Base-by-base conservation (phyloP, 2,113 vertebrate genomes). In the Asarcornis scutulata region DNA sequence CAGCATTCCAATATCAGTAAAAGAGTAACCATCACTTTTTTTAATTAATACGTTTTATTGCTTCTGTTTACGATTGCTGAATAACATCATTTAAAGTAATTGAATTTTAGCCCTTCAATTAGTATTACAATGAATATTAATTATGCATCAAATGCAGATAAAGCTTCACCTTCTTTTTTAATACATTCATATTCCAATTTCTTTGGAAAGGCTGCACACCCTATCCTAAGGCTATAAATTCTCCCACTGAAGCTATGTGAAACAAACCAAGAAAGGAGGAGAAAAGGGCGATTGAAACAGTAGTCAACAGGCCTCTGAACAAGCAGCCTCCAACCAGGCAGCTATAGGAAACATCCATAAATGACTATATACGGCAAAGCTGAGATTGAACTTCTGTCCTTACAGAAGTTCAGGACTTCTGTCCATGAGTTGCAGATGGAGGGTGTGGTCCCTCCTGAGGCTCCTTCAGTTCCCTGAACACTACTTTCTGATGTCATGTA, bases 31-130 rank as follows among this genome's bases (percentile, higher is more conserved):
- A 91, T 50, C 15, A 34, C 4, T 27, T 77, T 93, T 93, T 93
- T 84, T 82, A 95, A 95, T 91, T 76, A 96, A 91, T 84, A n/a
- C 1, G 40, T 88, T 94, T 77, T 95, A 76, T 59, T 58, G 13
- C 13, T 80, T 83, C 25, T 92, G 11, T 80, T 93, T 92, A 50
- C 22, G 88, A 67, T 71, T 87, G 31, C 17, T 87, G 44, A 92
- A 92, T 78, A 89, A 66, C 31, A 7, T 56, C n/a, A 62, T 9
- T 82, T 58, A 71, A 77, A 53, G 69, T 82, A 85, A 96, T 48
- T 73, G 44, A 84, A 88, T 86, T 94, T 94, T 93, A 96, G 46
- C 36, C 58, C 22, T 80, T 85, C 11, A 44, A 26, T 82, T 72
- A 74, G 42, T 46, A 73, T 76, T 88, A 76, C 8, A 34, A 17